Conservation (phyloP, 2,888 invertebrate genomes). For the Sepioteuthis lessoniana region DNA sequence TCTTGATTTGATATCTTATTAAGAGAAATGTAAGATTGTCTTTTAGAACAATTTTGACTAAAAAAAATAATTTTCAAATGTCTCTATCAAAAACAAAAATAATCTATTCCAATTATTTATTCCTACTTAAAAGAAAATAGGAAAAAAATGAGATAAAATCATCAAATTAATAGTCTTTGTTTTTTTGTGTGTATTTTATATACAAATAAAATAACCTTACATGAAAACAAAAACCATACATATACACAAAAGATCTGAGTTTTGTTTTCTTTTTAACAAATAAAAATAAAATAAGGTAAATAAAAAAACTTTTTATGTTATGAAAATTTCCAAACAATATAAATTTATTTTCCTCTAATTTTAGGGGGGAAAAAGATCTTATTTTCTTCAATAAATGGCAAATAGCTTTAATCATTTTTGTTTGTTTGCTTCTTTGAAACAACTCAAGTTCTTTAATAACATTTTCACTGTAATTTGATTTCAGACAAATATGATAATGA, state of each 20-base stretch:
- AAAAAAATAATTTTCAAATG: background rate
- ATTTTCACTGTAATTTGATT: background rate
- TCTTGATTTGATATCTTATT: background rate
- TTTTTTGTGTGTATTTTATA: background rate
- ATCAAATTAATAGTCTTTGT: background rate
- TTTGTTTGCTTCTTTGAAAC: background rate
- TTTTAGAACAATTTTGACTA: background rate
- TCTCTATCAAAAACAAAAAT: background rate
- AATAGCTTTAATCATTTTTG: background rate
- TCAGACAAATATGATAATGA: background rate
- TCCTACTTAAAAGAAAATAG: background rate
- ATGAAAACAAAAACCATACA: background rate
- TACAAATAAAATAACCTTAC: background rate
- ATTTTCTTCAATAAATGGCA: background rate
- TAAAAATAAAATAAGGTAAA: background rate
- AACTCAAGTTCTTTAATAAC: background rate
- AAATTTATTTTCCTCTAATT: background rate
- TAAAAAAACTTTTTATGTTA: background rate
- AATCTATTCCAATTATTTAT: background rate
- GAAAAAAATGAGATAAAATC: background rate
- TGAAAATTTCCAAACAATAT: background rate
- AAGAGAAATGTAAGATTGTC: background rate
- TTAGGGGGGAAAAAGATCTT: background rate
- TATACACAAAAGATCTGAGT: background rate
- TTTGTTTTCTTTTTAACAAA: background rate